Evolutionary conservation across 2,113 vertebrate species (phyloP).

Genomic region (Melanotaenia duboulayi): DNA sequence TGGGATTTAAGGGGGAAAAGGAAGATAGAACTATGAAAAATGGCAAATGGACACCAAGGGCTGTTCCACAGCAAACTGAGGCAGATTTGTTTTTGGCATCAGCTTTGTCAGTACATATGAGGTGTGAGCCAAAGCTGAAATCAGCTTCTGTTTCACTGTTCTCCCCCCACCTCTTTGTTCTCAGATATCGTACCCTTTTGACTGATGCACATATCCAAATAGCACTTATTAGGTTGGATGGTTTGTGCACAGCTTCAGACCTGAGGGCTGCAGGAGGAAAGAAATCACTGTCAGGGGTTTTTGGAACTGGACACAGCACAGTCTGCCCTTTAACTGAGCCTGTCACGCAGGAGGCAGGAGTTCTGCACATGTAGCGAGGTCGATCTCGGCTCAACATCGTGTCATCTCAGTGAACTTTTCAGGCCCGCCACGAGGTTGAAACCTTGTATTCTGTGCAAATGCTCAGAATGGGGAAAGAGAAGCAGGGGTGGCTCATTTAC

Average conservation of each 20-base stretch:
- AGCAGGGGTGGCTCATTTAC: conserved; percentile 21
- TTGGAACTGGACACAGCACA: conserved; percentile 16
- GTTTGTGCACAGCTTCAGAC: neutral
- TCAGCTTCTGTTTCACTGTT: neutral
- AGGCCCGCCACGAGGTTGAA: conserved; percentile 1
- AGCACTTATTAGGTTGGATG: neutral
- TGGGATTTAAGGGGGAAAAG: no score
- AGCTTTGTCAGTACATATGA: neutral
- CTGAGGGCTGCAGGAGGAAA: neutral
- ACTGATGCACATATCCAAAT: neutral
- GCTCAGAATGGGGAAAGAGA: neutral
- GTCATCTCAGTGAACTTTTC: conserved; percentile 26
- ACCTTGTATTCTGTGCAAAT: neutral
- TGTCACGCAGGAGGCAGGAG: neutral
- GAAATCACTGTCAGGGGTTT: neutral
- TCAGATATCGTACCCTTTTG: neutral
- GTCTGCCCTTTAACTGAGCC: conserved; percentile 16
- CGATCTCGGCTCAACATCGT: neutral
- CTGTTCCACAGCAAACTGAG: no score
- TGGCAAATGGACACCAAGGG: no score
- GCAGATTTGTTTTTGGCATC: neutral
- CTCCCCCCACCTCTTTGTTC: neutral
- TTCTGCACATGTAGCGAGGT: neutral
- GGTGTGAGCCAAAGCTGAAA: neutral
- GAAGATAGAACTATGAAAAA: no score